A percentile compares a stretch with the other conserved stretches of the same genome.
phyloP scores from a whole-genome alignment of 2,113 vertebrate genomes.

The Otus sunia region DNA sequence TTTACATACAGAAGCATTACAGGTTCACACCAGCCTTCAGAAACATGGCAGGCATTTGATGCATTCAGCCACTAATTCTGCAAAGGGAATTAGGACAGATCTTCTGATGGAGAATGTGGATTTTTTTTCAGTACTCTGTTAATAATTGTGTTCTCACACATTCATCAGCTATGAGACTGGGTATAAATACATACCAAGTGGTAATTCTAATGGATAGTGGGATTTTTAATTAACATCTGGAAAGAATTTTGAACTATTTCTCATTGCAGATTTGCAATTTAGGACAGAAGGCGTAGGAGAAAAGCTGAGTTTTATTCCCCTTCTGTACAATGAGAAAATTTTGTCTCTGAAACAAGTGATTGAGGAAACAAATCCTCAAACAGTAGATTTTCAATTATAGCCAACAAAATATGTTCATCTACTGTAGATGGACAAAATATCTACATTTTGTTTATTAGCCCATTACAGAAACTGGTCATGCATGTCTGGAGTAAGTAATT shows the following conservation, averaged over 20 bases:
- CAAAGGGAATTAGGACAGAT: not conserved
- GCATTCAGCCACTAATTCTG: not conserved
- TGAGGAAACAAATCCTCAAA: not conserved
- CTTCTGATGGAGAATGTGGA: not conserved
- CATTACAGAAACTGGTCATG: not conserved
- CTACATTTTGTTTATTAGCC: not conserved
- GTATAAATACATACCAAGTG: not conserved
- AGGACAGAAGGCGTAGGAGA: not conserved
- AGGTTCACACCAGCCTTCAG: not conserved
- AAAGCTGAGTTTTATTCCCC: not conserved
- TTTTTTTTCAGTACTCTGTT: not conserved
- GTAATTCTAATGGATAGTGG: not conserved
- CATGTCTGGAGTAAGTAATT: not conserved
- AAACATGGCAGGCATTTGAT: not conserved
- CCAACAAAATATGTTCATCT: not conserved
- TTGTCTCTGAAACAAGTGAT: not conserved
- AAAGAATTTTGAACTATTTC: not conserved
- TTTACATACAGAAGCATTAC: not conserved
- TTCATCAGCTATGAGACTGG: not conserved
- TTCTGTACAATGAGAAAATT: not conserved
- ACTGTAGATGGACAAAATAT: not conserved
- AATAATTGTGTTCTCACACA: not conserved
- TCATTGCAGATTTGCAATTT: not conserved
- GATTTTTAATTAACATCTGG: constrained; percentile 21
- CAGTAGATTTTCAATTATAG: not conserved